These are phyloP conservation scores for Eretmodus cyanostictus DNA, from an alignment of 2,113 vertebrate genomes.

Conservation along the genomic window DNA sequence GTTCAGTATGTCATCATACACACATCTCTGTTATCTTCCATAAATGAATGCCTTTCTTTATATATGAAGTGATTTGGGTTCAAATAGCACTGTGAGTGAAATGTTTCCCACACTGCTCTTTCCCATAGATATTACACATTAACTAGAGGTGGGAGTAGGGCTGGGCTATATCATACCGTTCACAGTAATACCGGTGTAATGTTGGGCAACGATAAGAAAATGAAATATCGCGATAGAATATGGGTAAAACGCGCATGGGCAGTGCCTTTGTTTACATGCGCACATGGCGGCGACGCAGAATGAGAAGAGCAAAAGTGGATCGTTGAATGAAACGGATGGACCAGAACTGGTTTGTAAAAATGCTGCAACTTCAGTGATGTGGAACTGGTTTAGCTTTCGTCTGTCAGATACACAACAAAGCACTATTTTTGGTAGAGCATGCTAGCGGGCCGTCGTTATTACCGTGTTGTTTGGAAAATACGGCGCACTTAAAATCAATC, in stretches of 20 bases:
- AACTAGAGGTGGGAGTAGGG: not conserved
- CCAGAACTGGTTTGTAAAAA: not conserved
- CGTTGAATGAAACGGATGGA: not conserved
- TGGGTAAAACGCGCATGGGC: not conserved
- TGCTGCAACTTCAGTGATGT: not conserved
- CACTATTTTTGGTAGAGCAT: not conserved
- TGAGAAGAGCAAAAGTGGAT: not conserved
- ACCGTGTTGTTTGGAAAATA: not conserved
- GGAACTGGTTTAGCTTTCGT: not conserved
- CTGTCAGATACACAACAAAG: not conserved
- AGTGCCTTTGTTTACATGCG: not conserved
- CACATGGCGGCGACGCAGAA: fast-evolving
- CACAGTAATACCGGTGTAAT: not conserved
- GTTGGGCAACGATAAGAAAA: not conserved
- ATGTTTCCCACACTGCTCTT: not conserved
- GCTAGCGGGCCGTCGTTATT: fast-evolving
- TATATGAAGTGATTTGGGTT: not conserved
- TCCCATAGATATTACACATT: not conserved
- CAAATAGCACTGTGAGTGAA: not conserved
- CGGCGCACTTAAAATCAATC: not conserved
- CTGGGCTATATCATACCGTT: not conserved
- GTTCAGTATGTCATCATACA: not conserved
- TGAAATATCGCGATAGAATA: not conserved
- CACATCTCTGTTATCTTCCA: not conserved
- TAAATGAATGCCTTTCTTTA: not conserved